Base-by-base conservation (phyloP, 2,113 vertebrate species). In the Chloropsis hardwickii region DNA sequence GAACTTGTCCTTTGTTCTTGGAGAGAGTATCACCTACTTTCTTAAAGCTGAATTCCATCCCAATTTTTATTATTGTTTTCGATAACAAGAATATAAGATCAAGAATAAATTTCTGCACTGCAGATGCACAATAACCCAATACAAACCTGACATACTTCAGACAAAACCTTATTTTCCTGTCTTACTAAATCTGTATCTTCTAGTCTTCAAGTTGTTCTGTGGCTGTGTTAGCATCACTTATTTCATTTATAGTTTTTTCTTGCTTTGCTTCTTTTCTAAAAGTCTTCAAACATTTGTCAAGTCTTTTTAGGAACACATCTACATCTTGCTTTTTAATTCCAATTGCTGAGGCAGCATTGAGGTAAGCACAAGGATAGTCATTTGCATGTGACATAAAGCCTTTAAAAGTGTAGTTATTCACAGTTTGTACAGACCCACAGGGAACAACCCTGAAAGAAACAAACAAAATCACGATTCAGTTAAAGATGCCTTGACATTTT, bases 361-460 rank as follows among this genome's bases (percentile, higher is more conserved):
- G 98, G 97, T 99, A 99, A 48, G 99, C 98, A 51, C 98, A 98
- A 6, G 98, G 98, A 94, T 99, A 99, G 19, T 94, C 86, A 65
- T 99, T 98, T 1, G 98, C 56, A 91, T 99, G 99, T 6, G 99
- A 99, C 99, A 99, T 99, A 85, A 99, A 99, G 69, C 99, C 99
- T 50, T 81, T 97, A 94, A 99, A 99, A 33, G 97, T 98, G 88
- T 99, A 98, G 33, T 99, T 99, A 53, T 98, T 98, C 87, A 99
- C 97, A 25, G 97, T 98, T 96, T 99, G 99, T 81, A 98, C 94
- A 69, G 97, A 97, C 16, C 98, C 98, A 71, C 98, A 98, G 19
- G 99, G 98, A 79, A 99, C 98, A 37, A 99, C 99, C 95, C 99
- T 99, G 92, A 86, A 98, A 98, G 31, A 88, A 72, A 96, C 40